These are phyloP conservation scores for Caretta caretta DNA, from an alignment of 2,113 vertebrate species.

Conservation along the genomic window DNA sequence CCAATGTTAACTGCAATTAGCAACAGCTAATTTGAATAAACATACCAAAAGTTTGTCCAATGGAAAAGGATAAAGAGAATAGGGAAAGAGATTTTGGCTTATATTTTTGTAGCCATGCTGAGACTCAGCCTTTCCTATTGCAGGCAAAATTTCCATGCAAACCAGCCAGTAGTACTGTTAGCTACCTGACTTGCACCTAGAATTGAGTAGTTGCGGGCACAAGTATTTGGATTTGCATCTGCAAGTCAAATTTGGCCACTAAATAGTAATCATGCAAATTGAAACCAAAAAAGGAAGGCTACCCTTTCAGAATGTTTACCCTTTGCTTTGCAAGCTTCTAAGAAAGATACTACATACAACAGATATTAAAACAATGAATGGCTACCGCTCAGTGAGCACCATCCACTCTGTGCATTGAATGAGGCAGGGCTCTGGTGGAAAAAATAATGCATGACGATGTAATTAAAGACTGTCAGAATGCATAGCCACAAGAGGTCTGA, in stretches of 20 bases:
- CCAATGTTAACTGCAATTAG: neutral
- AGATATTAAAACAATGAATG: neutral
- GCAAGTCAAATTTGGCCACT: neutral
- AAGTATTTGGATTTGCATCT: neutral
- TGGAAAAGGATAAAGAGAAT: neutral
- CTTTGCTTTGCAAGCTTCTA: neutral
- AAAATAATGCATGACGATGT: neutral
- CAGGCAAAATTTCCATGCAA: neutral
- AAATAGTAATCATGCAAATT: accelerated
- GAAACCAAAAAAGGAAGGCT: neutral
- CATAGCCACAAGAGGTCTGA: neutral
- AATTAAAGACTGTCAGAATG: neutral
- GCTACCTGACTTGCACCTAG: neutral
- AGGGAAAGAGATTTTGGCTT: neutral
- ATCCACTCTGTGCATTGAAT: neutral
- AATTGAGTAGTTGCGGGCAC: neutral
- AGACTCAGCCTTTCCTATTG: neutral
- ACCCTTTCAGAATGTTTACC: neutral
- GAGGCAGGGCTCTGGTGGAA: neutral
- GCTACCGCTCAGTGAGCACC: neutral
- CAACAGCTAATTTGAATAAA: neutral
- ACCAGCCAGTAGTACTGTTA: neutral
- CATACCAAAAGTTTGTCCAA: neutral
- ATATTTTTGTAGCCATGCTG: neutral
- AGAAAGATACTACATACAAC: neutral